Evolutionary conservation across 2,797 vertebrate genomes (phyloP).

Genomic region (Setipinna tenuifilis): DNA sequence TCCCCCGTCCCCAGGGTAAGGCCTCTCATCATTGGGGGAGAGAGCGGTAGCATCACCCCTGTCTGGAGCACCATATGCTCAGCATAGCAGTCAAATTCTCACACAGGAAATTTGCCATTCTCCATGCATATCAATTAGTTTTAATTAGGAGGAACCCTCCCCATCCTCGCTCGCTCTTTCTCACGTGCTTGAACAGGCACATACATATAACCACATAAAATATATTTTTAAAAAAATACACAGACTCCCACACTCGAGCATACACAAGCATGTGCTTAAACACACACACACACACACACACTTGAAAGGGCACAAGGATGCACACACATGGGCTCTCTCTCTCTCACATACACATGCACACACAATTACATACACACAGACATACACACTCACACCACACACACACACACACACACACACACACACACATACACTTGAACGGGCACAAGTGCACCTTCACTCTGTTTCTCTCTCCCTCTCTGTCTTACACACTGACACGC

Average conservation of each 20-base stretch:
- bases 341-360: constrained; percentile 2
- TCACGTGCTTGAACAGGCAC: constrained; percentile 44
- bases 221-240: constrained; percentile 29
- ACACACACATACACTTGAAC: constrained; percentile 27
- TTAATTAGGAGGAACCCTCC: constrained; percentile 70
- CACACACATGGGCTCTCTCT: too few species aligned
- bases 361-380: too few species aligned
- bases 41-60: constrained; percentile 50
- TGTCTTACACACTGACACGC: too few species aligned
- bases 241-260: not conserved
- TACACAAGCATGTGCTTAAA: not conserved
- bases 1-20: constrained; percentile 56
- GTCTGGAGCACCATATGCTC: constrained; percentile 78
- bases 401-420: constrained; percentile 16
- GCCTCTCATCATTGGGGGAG: constrained; percentile 56
- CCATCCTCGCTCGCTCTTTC: not conserved
- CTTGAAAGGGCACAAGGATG: constrained; percentile 35
- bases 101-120: constrained; percentile 68
- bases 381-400: too few species aligned
- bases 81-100: constrained; percentile 73
- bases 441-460: too few species aligned
- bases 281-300: constrained; percentile 42
- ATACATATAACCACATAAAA: constrained; percentile 41
- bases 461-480: too few species aligned
- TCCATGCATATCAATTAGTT: constrained; percentile 72